Evolutionary conservation across 2,797 vertebrate species (phyloP).

Genomic region (Zenarchopterus dispar): DNA sequence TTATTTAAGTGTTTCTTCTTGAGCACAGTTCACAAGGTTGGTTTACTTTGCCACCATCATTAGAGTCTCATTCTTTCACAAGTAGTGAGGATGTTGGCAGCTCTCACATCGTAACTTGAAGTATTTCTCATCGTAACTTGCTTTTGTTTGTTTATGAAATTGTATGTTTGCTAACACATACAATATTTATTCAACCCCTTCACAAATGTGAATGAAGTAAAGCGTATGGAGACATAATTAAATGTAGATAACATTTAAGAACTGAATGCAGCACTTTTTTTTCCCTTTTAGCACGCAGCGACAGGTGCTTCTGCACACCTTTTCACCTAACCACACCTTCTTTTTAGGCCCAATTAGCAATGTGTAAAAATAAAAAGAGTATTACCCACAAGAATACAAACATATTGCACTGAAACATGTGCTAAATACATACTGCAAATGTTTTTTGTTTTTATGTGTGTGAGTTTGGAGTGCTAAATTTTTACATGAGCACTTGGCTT

Average conservation of each 20-base stretch:
- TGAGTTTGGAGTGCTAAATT: slow-evolving; percentile 23
- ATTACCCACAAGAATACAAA: slow-evolving; percentile 46
- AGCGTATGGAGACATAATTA: slow-evolving; percentile 37
- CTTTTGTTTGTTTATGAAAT: slow-evolving; percentile 26
- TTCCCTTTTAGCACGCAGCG: slow-evolving; percentile 15
- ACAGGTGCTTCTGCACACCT: slow-evolving; percentile 50
- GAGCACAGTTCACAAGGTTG: no score
- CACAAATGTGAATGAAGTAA: slow-evolving; percentile 45
- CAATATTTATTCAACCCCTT: slow-evolving; percentile 42
- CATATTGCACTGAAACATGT: slow-evolving; percentile 56
- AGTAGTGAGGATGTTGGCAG: background rate
- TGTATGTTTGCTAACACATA: slow-evolving; percentile 14
- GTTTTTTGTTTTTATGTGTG: slow-evolving; percentile 10
- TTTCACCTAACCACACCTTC: slow-evolving; percentile 50
- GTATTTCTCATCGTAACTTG: background rate
- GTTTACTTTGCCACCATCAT: background rate
- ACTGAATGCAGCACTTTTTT: slow-evolving; percentile 15
- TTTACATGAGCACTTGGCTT: slow-evolving; percentile 36
- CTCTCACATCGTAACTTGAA: slow-evolving; percentile 5
- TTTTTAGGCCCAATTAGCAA: slow-evolving; percentile 44
- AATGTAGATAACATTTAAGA: slow-evolving; percentile 40
- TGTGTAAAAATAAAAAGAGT: slow-evolving; percentile 57
- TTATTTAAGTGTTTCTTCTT: no score
- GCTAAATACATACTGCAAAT: slow-evolving; percentile 30
- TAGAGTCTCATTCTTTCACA: background rate